Base-by-base conservation (phyloP, 2,113 vertebrate genomes). In the Carassius gibelio region DNA sequence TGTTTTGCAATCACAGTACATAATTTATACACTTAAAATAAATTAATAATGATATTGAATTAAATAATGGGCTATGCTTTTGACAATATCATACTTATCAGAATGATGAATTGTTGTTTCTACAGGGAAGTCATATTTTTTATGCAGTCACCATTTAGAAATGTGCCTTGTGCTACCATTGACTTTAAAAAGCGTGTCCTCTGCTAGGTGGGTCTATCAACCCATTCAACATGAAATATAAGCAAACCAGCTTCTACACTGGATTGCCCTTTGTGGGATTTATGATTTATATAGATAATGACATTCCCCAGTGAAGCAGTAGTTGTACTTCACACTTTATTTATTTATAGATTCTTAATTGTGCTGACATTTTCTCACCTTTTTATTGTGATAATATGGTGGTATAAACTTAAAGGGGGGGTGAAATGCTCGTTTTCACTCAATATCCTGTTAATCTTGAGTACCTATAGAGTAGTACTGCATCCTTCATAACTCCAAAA, bases 151-250 rank as follows among this genome's bases (percentile, higher is more conserved):
- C 3, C 8, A 10, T 21, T 72, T 38, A 72, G 34, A 72, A 72
- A 72, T 17, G 1, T 42, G 17, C 10, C 38, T 45, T 74, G 1
- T 48, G 8, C 10, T 74, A n/a, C 1, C 38, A 48, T 23, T 72
- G 34, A 38, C 69, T 72, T 38, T n/a, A 19, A 72, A 19, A 72
- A 21, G 6, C 21, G 17, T 19, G 14, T 38, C 30, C 30, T 30
- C 26, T 34, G 30, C 10, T 5, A 50, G 38, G 42, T 48, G 21
- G 3, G 62, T 26, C 17, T 38, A 48, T 75, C 21, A 48, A 48
- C 19, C 42, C 21, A 75, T 75, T 75, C 38, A 75, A 74, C 38
- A 15, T 72, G 71, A 38, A 13, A 74, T 74, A 48, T 52, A 74
- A 74, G 0, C 55, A 21, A 59, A 59, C 21, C 7, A 23, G 21